Percentiles rank a stretch among this genome's conserved stretches.
phyloP scores from a whole-genome alignment of 2,113 vertebrate species.

The Cyphomyrus discorhynchus region DNA sequence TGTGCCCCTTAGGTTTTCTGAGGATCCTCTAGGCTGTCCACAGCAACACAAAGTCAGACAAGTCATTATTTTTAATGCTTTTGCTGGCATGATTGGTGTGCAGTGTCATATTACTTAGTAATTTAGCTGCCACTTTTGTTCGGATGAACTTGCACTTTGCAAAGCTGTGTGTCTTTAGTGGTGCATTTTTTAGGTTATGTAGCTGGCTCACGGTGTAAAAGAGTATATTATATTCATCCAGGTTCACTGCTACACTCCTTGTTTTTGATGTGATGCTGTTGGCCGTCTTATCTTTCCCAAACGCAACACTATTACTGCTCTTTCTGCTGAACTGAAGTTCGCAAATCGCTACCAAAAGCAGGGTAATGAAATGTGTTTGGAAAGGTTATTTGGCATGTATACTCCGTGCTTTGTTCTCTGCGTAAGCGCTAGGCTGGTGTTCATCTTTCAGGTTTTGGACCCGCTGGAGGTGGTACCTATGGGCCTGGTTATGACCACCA shows the following conservation, averaged over 20 bases:
- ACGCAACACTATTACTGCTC: background rate
- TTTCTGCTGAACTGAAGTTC: background rate
- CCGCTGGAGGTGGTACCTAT: background rate
- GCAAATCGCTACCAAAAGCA: background rate
- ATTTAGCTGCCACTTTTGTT: background rate
- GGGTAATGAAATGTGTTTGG: background rate
- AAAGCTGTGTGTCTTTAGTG: background rate
- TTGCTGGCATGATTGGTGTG: background rate
- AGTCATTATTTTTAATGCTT: background rate
- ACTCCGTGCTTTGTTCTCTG: background rate
- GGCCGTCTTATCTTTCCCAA: background rate
- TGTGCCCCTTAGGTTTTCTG: background rate
- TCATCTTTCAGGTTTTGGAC: background rate
- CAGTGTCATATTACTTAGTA: background rate
- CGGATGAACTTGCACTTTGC: background rate
- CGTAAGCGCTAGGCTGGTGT: background rate
- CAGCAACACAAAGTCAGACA: background rate
- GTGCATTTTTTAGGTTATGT: background rate
- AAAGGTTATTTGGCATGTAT: background rate
- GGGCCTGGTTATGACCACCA: background rate
- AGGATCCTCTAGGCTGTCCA: background rate
- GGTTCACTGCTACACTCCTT: background rate
- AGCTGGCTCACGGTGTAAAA: background rate
- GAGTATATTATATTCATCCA: background rate
- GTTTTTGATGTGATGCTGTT: background rate